Percentiles rank a stretch among this genome's conserved stretches.
Evolutionary conservation across 2,888 invertebrate species (phyloP).

Genomic region (Panopea generosa): DNA sequence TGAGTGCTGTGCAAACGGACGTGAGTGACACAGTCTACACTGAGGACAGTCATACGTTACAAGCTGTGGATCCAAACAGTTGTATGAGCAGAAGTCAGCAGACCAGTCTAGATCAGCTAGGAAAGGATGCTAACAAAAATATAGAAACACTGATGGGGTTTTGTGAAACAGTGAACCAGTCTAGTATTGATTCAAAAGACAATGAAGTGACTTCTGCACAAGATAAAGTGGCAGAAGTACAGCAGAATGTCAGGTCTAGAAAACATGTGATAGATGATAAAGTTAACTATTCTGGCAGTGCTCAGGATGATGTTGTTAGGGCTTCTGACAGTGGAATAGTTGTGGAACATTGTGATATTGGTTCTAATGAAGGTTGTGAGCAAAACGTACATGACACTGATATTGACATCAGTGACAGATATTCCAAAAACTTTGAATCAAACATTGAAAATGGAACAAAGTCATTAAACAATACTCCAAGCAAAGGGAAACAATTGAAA

Average conservation of each 20-base stretch:
- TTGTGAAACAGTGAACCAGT: constrained; percentile 9
- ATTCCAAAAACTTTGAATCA: constrained; percentile 26
- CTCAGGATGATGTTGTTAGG: constrained; percentile 58
- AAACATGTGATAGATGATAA: no score
- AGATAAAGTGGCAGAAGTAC: background rate
- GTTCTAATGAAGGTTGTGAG: background rate
- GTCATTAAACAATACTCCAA: no score
- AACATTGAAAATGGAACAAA: background rate
- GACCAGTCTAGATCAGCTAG: constrained; percentile 52
- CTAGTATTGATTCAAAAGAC: background rate
- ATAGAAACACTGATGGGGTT: background rate
- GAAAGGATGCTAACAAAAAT: constrained; percentile 16
- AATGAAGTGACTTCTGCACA: background rate
- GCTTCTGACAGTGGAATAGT: constrained; percentile 77
- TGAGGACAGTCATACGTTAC: constrained; percentile 53
- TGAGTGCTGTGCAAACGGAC: constrained; percentile 52
- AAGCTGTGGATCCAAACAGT: constrained; percentile 38
- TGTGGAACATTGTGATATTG: constrained; percentile 25
- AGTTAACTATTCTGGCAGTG: background rate
- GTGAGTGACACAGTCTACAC: constrained; percentile 63
- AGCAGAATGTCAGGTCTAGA: no score
- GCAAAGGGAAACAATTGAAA: no score
- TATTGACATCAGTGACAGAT: constrained; percentile 17
- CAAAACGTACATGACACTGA: no score
- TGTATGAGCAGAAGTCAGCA: constrained; percentile 61